Evolutionary conservation across 1,140 invertebrate species (phyloP).

Genomic region (Brachionus paranguensis): DNA sequence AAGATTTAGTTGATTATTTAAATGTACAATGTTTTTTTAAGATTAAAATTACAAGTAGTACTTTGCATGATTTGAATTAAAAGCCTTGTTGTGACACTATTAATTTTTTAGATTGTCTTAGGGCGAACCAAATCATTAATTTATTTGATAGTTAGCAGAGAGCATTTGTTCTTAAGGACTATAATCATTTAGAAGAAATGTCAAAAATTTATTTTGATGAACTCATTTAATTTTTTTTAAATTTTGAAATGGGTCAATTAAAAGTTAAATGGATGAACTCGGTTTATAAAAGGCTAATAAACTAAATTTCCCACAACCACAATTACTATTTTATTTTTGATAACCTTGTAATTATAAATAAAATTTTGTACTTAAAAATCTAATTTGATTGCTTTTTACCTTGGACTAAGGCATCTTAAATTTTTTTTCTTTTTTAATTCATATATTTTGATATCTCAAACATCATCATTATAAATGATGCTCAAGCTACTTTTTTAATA

Average conservation of each 20-base stretch:
- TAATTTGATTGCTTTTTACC: background rate
- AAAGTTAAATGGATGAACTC: background rate
- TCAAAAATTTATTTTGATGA: background rate
- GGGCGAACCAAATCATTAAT: background rate
- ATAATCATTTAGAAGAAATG: background rate
- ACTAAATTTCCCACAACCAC: background rate
- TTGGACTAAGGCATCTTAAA: too few species aligned
- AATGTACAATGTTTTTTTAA: background rate
- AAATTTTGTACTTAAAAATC: background rate
- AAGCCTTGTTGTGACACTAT: background rate
- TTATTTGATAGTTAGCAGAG: background rate
- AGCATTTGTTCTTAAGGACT: background rate
- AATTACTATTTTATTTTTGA: background rate
- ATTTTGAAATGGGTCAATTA: background rate
- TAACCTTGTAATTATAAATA: background rate
- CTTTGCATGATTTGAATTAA: background rate
- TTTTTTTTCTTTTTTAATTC: too few species aligned
- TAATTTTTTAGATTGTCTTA: background rate
- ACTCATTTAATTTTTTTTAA: background rate
- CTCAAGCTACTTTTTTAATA: background rate
- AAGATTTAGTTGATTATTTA: background rate
- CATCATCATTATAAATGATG: background rate
- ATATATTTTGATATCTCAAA: background rate
- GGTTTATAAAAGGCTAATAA: background rate
- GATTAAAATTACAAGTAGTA: background rate